Percentiles rank a stretch among this genome's conserved stretches.
These are phyloP conservation scores for Mnemiopsis leidyi DNA, from an alignment of 37 sponge, comb jelly and placozoan species.

Conservation along the genomic window DNA sequence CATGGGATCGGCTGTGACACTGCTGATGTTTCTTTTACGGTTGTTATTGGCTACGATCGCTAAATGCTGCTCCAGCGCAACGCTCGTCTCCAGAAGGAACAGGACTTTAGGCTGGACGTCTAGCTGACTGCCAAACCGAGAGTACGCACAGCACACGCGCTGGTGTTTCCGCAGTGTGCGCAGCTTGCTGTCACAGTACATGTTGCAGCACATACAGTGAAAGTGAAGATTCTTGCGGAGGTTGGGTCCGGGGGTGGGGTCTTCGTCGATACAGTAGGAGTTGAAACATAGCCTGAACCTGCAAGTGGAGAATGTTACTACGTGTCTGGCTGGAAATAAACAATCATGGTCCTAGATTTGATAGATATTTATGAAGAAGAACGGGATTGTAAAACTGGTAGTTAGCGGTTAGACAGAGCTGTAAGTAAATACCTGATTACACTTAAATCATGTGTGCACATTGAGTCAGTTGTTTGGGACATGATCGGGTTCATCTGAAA, in stretches of 20 bases:
- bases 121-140: background rate
- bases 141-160: constrained; percentile 29
- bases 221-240: constrained; percentile 21
- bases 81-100: background rate
- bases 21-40: constrained; percentile 3
- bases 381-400: too few relatives aligned
- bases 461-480: background rate
- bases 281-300: constrained; percentile 17
- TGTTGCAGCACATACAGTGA: constrained; percentile 52
- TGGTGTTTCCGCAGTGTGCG: constrained; percentile 51
- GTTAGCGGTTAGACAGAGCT: too few relatives aligned
- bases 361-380: too few relatives aligned
- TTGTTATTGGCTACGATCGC: background rate
- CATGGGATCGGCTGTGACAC: background rate
- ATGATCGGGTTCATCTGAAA: background rate
- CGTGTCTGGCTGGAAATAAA: too few relatives aligned
- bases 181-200: constrained; percentile 27
- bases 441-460: background rate
- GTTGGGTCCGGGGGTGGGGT: background rate
- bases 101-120: background rate
- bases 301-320: background rate
- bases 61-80: background rate
- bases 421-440: background rate
- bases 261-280: constrained; percentile 36
- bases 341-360: too few relatives aligned